phyloP scores from a whole-genome alignment of 1,140 invertebrate genomes.

The Brachionus paranguensis region DNA sequence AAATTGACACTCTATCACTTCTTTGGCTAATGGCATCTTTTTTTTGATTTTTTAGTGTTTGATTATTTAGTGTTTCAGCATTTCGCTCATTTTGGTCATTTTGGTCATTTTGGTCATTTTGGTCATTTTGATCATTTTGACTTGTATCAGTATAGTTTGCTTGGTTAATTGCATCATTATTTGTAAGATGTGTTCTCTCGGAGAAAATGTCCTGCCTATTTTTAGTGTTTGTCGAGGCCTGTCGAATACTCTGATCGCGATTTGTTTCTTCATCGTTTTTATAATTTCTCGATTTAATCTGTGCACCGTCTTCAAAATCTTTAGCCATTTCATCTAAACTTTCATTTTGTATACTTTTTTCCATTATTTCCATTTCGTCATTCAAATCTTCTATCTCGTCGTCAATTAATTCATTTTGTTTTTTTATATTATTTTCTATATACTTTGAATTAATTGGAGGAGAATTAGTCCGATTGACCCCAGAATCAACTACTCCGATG shows the following conservation, averaged over 20 bases:
- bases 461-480: background rate
- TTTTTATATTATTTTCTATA: background rate
- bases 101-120: no score
- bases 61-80: no score
- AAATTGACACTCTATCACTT: background rate
- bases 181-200: no score
- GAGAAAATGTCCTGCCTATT: no score
- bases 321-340: background rate
- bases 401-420: background rate
- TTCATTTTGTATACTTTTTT: background rate
- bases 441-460: constrained; percentile 26
- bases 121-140: background rate
- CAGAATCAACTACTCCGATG: background rate
- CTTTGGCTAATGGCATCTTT: background rate
- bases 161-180: no score
- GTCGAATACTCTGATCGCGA: background rate
- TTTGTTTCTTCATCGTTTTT: background rate
- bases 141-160: background rate
- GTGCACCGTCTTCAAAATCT: background rate
- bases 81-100: no score
- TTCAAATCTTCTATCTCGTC: background rate
- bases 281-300: background rate
- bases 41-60: no score
- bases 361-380: background rate
- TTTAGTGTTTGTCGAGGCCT: no score